Evolutionary conservation across 2,113 vertebrate genomes (phyloP).

Genomic region (Tyrannus savana): DNA sequence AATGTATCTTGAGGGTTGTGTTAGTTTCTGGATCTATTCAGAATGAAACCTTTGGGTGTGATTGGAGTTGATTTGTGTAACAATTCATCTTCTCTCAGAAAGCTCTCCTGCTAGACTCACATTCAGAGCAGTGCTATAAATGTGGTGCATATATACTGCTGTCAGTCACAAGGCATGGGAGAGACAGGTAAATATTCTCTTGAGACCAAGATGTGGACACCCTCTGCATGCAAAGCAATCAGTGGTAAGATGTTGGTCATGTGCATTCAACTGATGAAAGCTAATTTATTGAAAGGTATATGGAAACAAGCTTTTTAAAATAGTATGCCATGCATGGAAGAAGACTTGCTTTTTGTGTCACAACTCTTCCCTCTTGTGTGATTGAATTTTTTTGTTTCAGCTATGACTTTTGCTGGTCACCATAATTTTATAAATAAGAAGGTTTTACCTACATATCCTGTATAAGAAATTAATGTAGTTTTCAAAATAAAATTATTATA

Average conservation of each 20-base stretch:
- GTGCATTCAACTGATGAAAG: background rate
- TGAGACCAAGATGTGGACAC: background rate
- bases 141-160: background rate
- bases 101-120: background rate
- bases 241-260: background rate
- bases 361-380: background rate
- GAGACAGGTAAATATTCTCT: background rate
- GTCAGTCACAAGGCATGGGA: background rate
- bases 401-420: background rate
- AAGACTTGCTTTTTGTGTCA: background rate
- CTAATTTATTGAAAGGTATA: background rate
- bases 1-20: background rate
- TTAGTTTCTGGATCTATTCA: background rate
- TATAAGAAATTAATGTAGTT: background rate
- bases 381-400: background rate
- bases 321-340: background rate
- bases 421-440: background rate
- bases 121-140: background rate
- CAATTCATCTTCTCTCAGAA: background rate
- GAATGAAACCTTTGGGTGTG: background rate
- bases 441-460: background rate
- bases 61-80: background rate
- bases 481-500: background rate
- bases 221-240: background rate
- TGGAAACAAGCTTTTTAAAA: background rate